Evolutionary conservation across 2,113 vertebrate species (phyloP).

Genomic region (Atractosteus spatula): DNA sequence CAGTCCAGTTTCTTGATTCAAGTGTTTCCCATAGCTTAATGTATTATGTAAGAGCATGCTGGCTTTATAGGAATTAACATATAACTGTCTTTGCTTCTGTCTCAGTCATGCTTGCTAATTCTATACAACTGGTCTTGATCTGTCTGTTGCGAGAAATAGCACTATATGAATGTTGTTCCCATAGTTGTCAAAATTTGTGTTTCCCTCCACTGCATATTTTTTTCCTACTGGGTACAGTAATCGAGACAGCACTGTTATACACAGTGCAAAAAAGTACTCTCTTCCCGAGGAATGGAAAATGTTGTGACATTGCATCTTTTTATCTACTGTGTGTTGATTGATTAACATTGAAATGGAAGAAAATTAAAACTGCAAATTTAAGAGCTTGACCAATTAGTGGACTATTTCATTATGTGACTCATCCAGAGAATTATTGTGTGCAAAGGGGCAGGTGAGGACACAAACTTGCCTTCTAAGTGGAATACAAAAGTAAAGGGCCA

Average conservation of each 20-base stretch:
- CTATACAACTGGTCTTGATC: too few relatives aligned
- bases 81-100: too few relatives aligned
- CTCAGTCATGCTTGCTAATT: too few relatives aligned
- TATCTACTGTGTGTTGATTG: conserved; percentile 1
- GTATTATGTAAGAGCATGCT: too few relatives aligned
- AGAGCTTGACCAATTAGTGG: conserved; percentile 14
- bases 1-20: too few relatives aligned
- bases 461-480: conserved; percentile 4
- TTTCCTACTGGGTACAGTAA: conserved; percentile 13
- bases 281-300: not conserved
- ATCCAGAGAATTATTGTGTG: not conserved
- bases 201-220: too few relatives aligned
- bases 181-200: too few relatives aligned
- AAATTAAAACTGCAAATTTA: conserved; percentile 6
- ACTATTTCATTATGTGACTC: conserved; percentile 9
- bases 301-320: not conserved
- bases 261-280: conserved; percentile 3
- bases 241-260: conserved; percentile 10
- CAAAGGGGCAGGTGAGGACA: not conserved
- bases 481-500: conserved; percentile 14
- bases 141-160: too few relatives aligned
- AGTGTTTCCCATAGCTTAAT: too few relatives aligned
- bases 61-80: too few relatives aligned
- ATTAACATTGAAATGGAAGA: conserved; percentile 14
- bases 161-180: too few relatives aligned